A percentile compares a stretch with the other conserved stretches of the same genome.
Conservation (phyloP, 1,140 invertebrate genomes). For the Caenorhabditis brenneri region DNA sequence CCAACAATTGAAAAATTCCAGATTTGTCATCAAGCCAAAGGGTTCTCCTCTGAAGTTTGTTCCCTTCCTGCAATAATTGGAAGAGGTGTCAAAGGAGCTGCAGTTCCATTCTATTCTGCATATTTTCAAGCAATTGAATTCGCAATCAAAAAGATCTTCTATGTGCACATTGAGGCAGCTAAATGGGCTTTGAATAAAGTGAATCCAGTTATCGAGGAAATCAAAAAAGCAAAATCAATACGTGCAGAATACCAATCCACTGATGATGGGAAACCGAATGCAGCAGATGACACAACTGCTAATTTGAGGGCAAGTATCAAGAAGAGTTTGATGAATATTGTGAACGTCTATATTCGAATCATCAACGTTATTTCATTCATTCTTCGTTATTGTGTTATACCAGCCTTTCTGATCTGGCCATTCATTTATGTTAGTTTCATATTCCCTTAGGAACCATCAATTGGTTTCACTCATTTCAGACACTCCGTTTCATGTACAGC, state of each 20-base stretch:
- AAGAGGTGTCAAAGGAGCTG: constrained; percentile 41
- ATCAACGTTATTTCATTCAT: neutral
- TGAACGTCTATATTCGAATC: neutral
- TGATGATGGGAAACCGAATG: constrained; percentile 33
- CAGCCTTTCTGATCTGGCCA: neutral
- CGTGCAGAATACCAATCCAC: constrained; percentile 29
- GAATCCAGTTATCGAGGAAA: constrained; percentile 6
- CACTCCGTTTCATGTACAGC: constrained; percentile 33
- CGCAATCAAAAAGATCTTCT: neutral
- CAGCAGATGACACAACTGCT: constrained; percentile 4
- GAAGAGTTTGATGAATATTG: constrained; percentile 22
- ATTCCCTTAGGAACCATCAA: neutral
- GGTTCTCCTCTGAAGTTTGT: constrained; percentile 1
- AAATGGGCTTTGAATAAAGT: constrained; percentile 16
- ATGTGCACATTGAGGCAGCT: constrained; percentile 18
- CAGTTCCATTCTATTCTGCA: constrained; percentile 32
- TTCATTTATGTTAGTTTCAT: neutral
- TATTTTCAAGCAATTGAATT: constrained; percentile 22
- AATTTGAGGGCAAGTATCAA: constrained; percentile 40
- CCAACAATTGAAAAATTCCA: neutral
- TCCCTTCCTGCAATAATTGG: constrained; percentile 11
- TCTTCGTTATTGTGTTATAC: constrained; percentile 28
- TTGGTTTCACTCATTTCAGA: neutral
- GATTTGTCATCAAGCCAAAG: constrained; percentile 33
- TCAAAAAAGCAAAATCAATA: constrained; percentile 8